These are phyloP conservation scores for Triplophysa yarkandensis DNA, from an alignment of 2,797 vertebrate genomes.

Conservation along the genomic window DNA sequence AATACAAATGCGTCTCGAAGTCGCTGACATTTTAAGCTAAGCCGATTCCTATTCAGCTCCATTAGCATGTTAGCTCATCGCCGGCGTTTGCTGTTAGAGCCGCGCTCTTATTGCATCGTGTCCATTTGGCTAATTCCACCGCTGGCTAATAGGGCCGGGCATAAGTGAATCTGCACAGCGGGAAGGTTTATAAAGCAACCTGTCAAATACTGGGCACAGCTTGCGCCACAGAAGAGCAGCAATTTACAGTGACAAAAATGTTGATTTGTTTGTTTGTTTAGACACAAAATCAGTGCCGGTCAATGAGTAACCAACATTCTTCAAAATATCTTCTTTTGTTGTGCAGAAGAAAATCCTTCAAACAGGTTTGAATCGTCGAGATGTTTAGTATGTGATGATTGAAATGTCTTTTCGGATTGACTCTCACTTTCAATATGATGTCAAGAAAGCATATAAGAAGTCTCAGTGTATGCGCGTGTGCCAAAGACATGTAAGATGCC, in stretches of 20 bases:
- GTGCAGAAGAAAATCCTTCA: no score
- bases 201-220: slow-evolving; percentile 24
- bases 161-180: slow-evolving; percentile 41
- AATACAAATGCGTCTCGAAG: slow-evolving; percentile 56
- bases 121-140: slow-evolving; percentile 55
- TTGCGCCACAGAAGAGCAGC: not conserved
- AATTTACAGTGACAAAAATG: slow-evolving; percentile 26
- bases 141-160: slow-evolving; percentile 36
- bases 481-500: not conserved
- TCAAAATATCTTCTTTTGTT: no score
- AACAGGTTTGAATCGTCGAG: no score
- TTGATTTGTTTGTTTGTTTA: slow-evolving; percentile 19
- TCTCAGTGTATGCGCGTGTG: not conserved
- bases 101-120: slow-evolving; percentile 38
- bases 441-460: no score
- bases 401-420: no score
- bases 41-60: slow-evolving; percentile 55
- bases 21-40: slow-evolving; percentile 57
- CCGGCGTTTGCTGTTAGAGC: slow-evolving; percentile 42
- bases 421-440: no score
- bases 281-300: no score
- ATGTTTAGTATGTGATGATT: no score
- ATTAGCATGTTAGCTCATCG: slow-evolving; percentile 55
- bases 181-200: slow-evolving; percentile 45
- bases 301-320: no score